These are phyloP conservation scores for Ciona savignyi DNA, from an alignment of 23 tunicate species.

Conservation along the genomic window DNA sequence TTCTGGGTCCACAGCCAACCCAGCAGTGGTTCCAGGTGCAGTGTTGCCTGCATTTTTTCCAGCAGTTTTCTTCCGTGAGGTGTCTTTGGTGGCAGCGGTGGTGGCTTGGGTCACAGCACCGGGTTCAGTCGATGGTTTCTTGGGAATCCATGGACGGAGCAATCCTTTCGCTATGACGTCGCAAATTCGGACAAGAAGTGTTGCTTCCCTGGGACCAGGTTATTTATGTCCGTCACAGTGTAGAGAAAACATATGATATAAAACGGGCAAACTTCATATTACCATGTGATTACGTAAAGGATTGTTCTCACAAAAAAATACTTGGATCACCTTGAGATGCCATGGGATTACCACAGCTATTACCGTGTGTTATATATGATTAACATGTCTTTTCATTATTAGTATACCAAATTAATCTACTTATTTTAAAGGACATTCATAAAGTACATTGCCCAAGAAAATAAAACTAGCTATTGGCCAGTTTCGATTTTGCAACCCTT, in stretches of 20 bases:
- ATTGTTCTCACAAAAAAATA: too few species aligned
- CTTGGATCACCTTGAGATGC: too few species aligned
- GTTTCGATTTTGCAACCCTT: too few species aligned
- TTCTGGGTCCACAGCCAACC: constrained; percentile 36
- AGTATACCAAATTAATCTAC: too few species aligned
- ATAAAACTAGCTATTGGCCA: too few species aligned
- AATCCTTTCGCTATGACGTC: constrained; percentile 81
- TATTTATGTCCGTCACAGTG: not conserved
- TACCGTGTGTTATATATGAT: too few species aligned
- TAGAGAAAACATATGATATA: not conserved
- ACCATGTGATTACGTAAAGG: too few species aligned
- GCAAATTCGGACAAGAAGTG: constrained; percentile 56
- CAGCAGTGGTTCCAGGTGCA: constrained; percentile 8
- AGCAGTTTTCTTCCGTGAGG: constrained; percentile 57
- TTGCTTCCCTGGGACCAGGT: constrained; percentile 34
- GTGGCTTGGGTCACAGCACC: constrained; percentile 20
- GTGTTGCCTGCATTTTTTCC: constrained; percentile 35
- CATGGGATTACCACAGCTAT: too few species aligned
- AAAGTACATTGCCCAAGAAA: too few species aligned
- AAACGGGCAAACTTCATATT: not conserved
- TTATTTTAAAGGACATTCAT: too few species aligned
- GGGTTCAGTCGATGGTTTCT: constrained; percentile 26
- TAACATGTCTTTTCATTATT: too few species aligned
- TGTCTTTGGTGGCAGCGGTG: constrained; percentile 48
- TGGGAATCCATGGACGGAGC: constrained; percentile 67